phyloP scores from a whole-genome alignment of 2,113 vertebrate species.

The Dicrurus megarhynchus region DNA sequence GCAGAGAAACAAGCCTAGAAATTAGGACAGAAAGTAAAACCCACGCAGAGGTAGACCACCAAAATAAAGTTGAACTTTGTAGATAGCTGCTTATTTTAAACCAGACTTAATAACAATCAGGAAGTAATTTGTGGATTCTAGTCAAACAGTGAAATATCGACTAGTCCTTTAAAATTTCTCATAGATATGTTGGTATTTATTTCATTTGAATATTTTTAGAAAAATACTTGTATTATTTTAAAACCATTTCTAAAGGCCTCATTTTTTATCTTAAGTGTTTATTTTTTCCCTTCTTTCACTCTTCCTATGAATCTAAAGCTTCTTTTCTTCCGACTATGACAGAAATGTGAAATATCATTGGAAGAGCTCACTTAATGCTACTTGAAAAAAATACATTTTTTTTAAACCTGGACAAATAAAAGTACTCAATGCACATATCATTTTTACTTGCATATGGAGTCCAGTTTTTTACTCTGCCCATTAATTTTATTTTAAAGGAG shows the following conservation, averaged over 20 bases:
- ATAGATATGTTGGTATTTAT: neutral
- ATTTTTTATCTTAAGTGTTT: neutral
- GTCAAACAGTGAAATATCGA: neutral
- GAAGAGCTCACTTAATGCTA: neutral
- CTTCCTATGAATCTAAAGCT: neutral
- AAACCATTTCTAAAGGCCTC: neutral
- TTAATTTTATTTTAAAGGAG: neutral
- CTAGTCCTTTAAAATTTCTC: neutral
- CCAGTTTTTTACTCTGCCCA: neutral
- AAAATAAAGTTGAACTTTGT: neutral
- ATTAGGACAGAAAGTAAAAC: neutral
- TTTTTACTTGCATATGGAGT: neutral
- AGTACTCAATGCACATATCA: rapidly evolving
- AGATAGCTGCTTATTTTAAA: neutral
- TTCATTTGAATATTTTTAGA: neutral
- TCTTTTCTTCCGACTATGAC: neutral
- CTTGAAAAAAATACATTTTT: neutral
- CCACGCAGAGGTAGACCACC: neutral
- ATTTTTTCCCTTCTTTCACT: neutral
- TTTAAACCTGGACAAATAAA: neutral
- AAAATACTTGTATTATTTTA: neutral
- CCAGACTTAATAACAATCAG: neutral
- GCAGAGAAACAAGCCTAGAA: neutral
- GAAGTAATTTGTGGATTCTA: neutral
- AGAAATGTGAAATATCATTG: neutral